Base-by-base conservation (phyloP, 1,140 invertebrate genomes). In the Drosophila sucinea region DNA sequence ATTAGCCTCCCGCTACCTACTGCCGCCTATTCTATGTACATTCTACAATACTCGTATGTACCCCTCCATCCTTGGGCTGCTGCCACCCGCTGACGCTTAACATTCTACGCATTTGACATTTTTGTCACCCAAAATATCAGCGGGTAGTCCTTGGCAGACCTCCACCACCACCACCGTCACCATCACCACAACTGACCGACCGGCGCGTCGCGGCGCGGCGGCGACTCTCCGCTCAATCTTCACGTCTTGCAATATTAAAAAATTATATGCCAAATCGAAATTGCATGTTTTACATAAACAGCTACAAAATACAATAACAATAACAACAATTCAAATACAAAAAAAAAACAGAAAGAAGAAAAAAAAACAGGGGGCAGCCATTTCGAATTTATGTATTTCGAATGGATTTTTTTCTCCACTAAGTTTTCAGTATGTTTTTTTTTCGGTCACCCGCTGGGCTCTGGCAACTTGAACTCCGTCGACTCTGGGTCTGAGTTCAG, bases 181-280 rank as follows among this genome's bases (percentile, higher is more conserved):
- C 38, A 23, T 25, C 23, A 4, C 58, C 25, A 2, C 33, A 17
- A 1, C 35, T 40, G 17, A 17, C 17, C 17, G 17, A 17, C 17
- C 17, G 17, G 17, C 17, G 17, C 17, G 17, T 17, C 17, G 17
- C 17, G 17, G 17, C 17, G 17, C 17, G 17, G 17, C 17, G 1
- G 23, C n/a, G 8, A 4, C 58, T 35, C 35, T 10, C 30, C 4
- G 5, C 38, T 41, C 55, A 27, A n/a, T 8, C 54, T n/a, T 44
- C n/a, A 11, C 40, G 11, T 60, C 30, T 6, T 41, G 56, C 58
- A 51, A 71, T 83, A 79, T 87, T 87, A 83, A 87, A 87, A 87
- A 87, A 87, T 87, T 87, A 89, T 89, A 89, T 87, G 84, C 79
- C 79, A 87, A 87, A 87, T 89, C 83, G 83, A 89, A 87, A 89